Conservation (phyloP, 2,113 vertebrate species). For the Noctilio leporinus region DNA sequence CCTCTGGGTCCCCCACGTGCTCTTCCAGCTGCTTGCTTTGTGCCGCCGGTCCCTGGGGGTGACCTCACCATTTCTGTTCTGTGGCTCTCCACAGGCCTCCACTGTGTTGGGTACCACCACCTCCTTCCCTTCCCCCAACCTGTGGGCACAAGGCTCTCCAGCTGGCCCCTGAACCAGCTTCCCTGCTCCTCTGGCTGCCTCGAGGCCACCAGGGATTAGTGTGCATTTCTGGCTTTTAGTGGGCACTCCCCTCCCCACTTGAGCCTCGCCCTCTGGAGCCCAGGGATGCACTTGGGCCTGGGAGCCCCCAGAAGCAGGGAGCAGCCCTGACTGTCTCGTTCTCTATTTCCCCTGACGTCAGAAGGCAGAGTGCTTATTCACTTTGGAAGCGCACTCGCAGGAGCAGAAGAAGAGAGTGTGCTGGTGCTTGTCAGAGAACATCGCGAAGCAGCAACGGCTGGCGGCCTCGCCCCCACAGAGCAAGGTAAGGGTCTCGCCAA, state of each 20-base stretch:
- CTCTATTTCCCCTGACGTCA: slow-evolving; percentile 81
- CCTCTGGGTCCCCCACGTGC: background rate
- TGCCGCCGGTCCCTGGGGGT: slow-evolving; percentile 35
- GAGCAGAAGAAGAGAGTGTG: slow-evolving; percentile 96
- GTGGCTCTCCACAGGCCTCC: background rate
- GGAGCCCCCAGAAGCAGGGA: slow-evolving; percentile 65
- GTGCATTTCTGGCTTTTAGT: slow-evolving; percentile 57
- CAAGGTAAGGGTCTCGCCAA: slow-evolving; percentile 84
- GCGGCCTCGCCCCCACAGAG: slow-evolving; percentile 74
- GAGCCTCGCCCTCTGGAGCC: background rate
- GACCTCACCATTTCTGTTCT: slow-evolving; percentile 12
- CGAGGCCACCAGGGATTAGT: background rate
- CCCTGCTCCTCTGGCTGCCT: background rate
- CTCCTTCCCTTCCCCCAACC: background rate
- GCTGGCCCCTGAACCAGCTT: background rate
- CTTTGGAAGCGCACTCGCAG: slow-evolving; percentile 92
- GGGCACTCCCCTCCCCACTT: background rate
- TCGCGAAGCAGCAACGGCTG: slow-evolving; percentile 89
- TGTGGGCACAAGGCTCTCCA: background rate
- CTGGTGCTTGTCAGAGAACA: slow-evolving; percentile 95
- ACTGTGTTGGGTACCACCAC: background rate
- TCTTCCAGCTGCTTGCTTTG: background rate
- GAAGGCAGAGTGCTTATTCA: slow-evolving; percentile 97
- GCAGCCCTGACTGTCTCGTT: slow-evolving; percentile 66
- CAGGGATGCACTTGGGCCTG: background rate